Conservation (phyloP, 1,140 invertebrate species). For the Monomorium pharaonis region DNA sequence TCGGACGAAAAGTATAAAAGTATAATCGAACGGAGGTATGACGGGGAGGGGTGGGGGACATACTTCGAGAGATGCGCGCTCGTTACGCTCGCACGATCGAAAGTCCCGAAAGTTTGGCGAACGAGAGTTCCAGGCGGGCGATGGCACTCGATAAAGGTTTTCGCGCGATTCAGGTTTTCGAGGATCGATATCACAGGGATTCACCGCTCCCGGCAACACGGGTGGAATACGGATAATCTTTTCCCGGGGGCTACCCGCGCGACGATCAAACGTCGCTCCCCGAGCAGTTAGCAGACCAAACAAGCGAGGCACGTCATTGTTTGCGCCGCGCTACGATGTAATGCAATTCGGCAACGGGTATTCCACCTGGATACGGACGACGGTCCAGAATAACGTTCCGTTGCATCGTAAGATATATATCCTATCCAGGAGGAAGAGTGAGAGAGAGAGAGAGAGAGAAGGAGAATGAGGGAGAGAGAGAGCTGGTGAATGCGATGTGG, state of each 20-base stretch:
- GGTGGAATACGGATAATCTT: conserved; percentile 37
- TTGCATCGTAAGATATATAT: conserved; percentile 51
- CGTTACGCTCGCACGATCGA: conserved; percentile 14
- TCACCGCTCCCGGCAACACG: not conserved
- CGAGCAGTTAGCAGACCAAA: conserved; percentile 66
- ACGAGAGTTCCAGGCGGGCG: not conserved
- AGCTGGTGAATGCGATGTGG: conserved; percentile 16
- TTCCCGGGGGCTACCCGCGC: conserved; percentile 34
- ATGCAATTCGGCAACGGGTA: conserved; percentile 60
- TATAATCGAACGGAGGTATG: conserved; percentile 32
- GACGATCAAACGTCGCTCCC: conserved; percentile 55
- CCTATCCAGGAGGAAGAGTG: not conserved
- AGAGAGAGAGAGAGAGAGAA: not conserved
- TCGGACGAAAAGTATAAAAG: conserved; percentile 19
- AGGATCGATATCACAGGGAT: conserved; percentile 31
- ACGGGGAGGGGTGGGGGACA: too few species aligned
- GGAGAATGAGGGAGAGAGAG: not conserved
- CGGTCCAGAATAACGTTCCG: conserved; percentile 41
- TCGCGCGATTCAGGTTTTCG: not conserved
- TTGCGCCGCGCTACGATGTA: conserved; percentile 53
- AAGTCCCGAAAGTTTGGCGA: conserved; percentile 28
- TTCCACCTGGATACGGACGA: conserved; percentile 32
- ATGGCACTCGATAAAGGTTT: conserved; percentile 24
- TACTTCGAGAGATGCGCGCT: not conserved
- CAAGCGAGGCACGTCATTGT: conserved; percentile 66